Percentiles rank a stretch among this genome's conserved stretches.
Conservation (phyloP, 2,797 vertebrate species). For the Gastrophryne carolinensis region DNA sequence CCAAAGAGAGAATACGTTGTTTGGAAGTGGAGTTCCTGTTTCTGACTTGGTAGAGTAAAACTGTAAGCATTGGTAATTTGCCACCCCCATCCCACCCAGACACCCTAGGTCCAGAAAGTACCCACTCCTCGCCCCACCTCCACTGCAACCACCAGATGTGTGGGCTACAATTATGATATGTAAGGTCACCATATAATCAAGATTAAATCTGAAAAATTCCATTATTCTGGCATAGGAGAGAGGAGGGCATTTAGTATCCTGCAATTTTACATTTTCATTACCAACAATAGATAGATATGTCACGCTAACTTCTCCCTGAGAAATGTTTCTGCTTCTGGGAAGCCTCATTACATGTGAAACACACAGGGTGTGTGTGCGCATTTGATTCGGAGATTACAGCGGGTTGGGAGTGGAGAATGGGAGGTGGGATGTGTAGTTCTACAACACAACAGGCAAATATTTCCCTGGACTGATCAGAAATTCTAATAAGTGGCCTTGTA, state of each 20-base stretch:
- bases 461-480: not conserved
- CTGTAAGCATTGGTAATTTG: no score
- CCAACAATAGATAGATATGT: not conserved
- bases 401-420: not conserved
- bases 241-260: not conserved
- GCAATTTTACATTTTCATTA: not conserved
- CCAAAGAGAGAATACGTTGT: no score
- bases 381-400: conserved; percentile 14
- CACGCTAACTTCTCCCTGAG: not conserved
- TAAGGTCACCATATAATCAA: no score
- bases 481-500: not conserved
- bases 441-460: not conserved
- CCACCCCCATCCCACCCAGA: no score
- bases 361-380: conserved; percentile 7
- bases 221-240: not conserved
- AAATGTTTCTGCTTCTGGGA: conserved; percentile 12
- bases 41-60: no score
- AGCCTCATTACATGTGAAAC: conserved; percentile 6
- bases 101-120: no score
- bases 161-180: no score
- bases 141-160: no score
- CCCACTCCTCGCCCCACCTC: no score
- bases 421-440: not conserved
- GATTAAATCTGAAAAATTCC: conserved; percentile 4
- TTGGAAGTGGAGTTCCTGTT: no score